Conservation (phyloP, 2,888 invertebrate species). For the Nyleta sp. region DNA sequence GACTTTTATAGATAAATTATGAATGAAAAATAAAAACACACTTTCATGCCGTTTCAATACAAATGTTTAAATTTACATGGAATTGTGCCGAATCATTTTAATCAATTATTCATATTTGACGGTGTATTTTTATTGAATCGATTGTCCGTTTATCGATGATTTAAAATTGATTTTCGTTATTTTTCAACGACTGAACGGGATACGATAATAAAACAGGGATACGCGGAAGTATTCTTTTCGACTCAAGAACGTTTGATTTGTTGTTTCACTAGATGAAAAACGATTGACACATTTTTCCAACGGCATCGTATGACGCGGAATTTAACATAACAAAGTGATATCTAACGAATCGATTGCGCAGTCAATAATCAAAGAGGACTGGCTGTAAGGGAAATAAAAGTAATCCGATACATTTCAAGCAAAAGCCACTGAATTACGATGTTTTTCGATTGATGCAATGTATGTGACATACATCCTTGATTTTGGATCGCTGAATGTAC, state of each 20-base stretch:
- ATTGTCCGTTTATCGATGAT: no score
- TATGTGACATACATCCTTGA: constrained; percentile 33
- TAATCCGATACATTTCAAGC: constrained; percentile 9
- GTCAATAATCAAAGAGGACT: constrained; percentile 11
- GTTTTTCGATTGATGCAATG: constrained; percentile 32
- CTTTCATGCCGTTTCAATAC: not conserved
- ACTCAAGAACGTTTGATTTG: no score
- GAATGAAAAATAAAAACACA: not conserved
- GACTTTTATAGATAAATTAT: constrained; percentile 1
- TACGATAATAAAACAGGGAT: no score
- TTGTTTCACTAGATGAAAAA: no score
- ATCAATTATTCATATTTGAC: no score
- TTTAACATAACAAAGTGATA: constrained; percentile 16
- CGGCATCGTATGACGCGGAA: no score
- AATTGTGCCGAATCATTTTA: not conserved
- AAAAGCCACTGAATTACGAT: constrained; percentile 34
- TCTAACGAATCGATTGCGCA: not conserved
- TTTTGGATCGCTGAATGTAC: constrained; percentile 13
- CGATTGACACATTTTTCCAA: not conserved
- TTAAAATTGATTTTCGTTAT: no score
- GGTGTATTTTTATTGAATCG: no score
- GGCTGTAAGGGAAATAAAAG: constrained; percentile 25
- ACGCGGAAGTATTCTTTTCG: no score
- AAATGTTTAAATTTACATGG: not conserved
- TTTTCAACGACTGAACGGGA: no score